Conservation (phyloP, 2,113 vertebrate genomes). For the Raphicerus campestris region DNA sequence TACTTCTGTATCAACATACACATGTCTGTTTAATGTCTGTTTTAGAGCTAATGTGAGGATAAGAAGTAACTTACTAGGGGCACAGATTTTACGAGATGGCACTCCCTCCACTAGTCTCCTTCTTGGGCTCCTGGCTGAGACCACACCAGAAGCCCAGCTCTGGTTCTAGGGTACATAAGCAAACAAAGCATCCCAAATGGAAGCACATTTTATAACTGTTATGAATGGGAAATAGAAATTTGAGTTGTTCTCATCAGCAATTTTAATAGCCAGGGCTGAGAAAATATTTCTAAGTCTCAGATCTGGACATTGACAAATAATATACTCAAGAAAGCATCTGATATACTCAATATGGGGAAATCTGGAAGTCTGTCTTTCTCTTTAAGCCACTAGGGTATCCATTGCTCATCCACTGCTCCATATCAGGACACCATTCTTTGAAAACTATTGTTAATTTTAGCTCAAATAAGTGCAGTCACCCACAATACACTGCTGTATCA, state of each 20-base stretch:
- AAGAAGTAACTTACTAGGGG: background rate
- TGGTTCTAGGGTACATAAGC: fast-evolving
- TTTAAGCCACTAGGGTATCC: background rate
- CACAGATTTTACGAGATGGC: fast-evolving
- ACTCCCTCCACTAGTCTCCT: fast-evolving
- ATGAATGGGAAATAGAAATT: background rate
- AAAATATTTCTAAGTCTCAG: background rate
- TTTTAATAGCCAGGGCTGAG: background rate
- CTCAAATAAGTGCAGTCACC: background rate
- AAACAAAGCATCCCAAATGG: background rate
- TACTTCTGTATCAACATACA: background rate
- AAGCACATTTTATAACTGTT: background rate
- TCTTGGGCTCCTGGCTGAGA: background rate
- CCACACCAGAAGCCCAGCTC: background rate
- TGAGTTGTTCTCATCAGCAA: background rate
- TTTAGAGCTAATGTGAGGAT: background rate
- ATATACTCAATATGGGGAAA: background rate
- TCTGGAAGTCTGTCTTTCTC: background rate
- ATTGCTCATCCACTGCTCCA: background rate
- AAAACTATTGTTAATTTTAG: background rate
- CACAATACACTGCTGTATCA: background rate
- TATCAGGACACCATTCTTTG: background rate
- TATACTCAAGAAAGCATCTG: background rate
- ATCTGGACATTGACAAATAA: background rate
- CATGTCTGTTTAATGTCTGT: background rate